Evolutionary conservation across 2,113 vertebrate species (phyloP).

Genomic region (Poecilia latipinna): DNA sequence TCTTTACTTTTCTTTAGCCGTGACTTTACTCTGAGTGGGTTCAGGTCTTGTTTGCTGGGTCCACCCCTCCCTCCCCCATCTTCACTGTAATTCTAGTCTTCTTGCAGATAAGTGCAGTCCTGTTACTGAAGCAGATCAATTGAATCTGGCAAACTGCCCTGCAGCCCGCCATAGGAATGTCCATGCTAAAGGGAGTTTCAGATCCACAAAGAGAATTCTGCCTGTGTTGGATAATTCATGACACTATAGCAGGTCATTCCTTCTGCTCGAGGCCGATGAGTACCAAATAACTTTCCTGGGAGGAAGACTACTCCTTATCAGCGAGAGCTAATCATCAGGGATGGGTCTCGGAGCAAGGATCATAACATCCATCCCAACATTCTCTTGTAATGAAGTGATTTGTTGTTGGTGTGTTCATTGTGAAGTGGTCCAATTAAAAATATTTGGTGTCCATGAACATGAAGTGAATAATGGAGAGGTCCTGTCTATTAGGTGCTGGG

Average conservation of each 20-base stretch:
- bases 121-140: slow-evolving; percentile 26
- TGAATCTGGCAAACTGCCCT: slow-evolving; percentile 44
- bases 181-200: slow-evolving; percentile 44
- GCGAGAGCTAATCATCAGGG: slow-evolving; percentile 5
- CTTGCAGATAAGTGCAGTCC: slow-evolving; percentile 8
- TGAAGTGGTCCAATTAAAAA: not conserved
- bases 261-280: slow-evolving; percentile 46
- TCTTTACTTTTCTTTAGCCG: not conserved
- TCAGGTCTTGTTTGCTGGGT: too few relatives aligned
- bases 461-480: too few relatives aligned
- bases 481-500: too few relatives aligned
- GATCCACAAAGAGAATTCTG: slow-evolving; percentile 49
- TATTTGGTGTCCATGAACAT: too few relatives aligned
- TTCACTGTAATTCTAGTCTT: not conserved
- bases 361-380: not conserved
- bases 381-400: not conserved
- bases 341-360: not conserved
- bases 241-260: slow-evolving; percentile 47
- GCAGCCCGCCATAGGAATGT: slow-evolving; percentile 54
- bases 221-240: slow-evolving; percentile 54
- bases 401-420: not conserved
- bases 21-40: not conserved
- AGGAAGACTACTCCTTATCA: slow-evolving; percentile 40
- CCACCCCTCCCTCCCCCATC: too few relatives aligned
- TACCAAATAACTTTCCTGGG: slow-evolving; percentile 52